phyloP scores from a whole-genome alignment of 2,888 invertebrate genomes.

The Pheosia gnoma region DNA sequence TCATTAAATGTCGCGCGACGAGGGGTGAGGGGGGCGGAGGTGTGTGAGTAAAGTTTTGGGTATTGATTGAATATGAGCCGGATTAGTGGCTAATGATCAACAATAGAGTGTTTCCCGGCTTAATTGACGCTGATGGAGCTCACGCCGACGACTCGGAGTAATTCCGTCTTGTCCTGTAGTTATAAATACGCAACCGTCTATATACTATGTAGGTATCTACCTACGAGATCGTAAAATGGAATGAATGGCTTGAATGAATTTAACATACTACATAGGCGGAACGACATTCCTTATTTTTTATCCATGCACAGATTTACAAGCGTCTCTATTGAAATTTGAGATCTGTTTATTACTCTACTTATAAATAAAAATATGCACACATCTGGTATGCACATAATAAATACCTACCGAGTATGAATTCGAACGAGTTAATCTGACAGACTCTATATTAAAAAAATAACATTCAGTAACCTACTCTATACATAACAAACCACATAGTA shows the following conservation, averaged over 20 bases:
- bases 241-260: slow-evolving; percentile 40
- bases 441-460: too few relatives aligned
- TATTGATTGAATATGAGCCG: slow-evolving; percentile 84
- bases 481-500: slow-evolving; percentile 9
- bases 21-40: slow-evolving; percentile 77
- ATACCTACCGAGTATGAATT: too few relatives aligned
- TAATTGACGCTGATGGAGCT: slow-evolving; percentile 50
- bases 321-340: background rate
- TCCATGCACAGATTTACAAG: background rate
- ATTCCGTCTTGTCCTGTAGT: slow-evolving; percentile 10
- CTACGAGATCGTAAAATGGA: slow-evolving; percentile 36
- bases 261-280: slow-evolving; percentile 12
- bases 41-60: slow-evolving; percentile 84
- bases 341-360: background rate
- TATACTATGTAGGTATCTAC: slow-evolving; percentile 26
- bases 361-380: too few relatives aligned
- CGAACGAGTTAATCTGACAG: too few relatives aligned
- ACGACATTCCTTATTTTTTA: background rate
- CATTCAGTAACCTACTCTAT: background rate
- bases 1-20: slow-evolving; percentile 84
- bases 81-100: slow-evolving; percentile 83
- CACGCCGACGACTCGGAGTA: slow-evolving; percentile 24
- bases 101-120: slow-evolving; percentile 72
- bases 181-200: slow-evolving; percentile 1
- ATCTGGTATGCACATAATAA: too few relatives aligned